Conservation (phyloP, 2,797 vertebrate species). For the Sebastolobus altivelis region DNA sequence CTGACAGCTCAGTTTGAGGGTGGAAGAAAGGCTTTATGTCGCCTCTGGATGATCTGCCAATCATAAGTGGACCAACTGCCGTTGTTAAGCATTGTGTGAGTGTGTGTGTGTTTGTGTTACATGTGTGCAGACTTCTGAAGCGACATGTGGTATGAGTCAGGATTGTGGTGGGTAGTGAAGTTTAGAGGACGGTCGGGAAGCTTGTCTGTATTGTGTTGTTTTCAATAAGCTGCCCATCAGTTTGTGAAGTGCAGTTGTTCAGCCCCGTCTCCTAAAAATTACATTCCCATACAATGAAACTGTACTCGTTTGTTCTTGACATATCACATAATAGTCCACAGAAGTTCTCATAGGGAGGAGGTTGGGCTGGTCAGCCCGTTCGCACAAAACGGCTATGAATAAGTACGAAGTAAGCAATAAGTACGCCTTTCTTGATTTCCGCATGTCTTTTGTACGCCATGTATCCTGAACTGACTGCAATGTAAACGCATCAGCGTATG, state of each 20-base stretch:
- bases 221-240: slow-evolving; percentile 18
- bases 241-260: background rate
- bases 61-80: slow-evolving; percentile 63
- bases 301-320: background rate
- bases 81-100: slow-evolving; percentile 36
- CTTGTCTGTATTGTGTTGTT: slow-evolving; percentile 12
- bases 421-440: no score
- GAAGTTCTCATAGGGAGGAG: no score
- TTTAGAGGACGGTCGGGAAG: slow-evolving; percentile 9
- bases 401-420: no score
- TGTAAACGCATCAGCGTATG: no score
- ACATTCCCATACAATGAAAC: background rate
- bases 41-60: slow-evolving; percentile 75
- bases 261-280: background rate
- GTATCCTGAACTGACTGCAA: no score
- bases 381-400: no score
- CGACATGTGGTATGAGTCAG: slow-evolving; percentile 9
- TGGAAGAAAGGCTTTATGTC: slow-evolving; percentile 66
- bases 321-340: no score
- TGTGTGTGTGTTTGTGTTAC: slow-evolving; percentile 3
- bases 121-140: background rate
- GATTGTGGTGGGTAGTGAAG: background rate
- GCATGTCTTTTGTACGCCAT: no score
- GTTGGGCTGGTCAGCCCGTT: no score
- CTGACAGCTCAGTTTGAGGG: slow-evolving; percentile 73